Conservation (phyloP, 2,113 vertebrate species). For the Gnathonemus echidnorhynchus region DNA sequence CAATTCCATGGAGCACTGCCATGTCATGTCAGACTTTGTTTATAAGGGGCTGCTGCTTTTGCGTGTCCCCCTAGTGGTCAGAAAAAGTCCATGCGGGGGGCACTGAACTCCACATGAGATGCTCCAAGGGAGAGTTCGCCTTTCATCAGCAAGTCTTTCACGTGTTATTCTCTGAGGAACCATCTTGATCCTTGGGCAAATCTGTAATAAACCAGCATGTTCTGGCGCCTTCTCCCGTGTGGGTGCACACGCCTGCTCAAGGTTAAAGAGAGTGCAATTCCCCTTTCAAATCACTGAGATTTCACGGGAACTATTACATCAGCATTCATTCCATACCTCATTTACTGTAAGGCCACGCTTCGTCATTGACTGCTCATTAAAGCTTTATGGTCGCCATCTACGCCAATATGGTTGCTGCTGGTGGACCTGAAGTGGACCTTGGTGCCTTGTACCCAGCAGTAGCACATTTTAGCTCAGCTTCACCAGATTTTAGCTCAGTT, state of each 20-base stretch:
- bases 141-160: background rate
- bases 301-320: background rate
- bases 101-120: background rate
- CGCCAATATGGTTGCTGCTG: constrained; percentile 9
- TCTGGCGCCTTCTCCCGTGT: background rate
- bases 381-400: constrained; percentile 28
- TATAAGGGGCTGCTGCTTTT: background rate
- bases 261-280: background rate
- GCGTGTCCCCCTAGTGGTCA: background rate
- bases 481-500: background rate
- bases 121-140: background rate
- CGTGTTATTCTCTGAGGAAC: background rate
- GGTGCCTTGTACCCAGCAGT: constrained; percentile 20
- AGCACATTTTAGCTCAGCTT: background rate
- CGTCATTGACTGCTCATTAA: constrained; percentile 33
- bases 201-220: background rate
- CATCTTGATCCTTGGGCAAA: background rate
- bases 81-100: background rate
- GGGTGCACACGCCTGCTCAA: background rate
- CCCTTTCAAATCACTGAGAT: constrained; percentile 1
- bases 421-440: constrained; percentile 6
- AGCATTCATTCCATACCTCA: background rate
- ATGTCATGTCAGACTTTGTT: background rate
- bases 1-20: background rate
- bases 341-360: constrained; percentile 27